phyloP scores from a whole-genome alignment of 1,140 invertebrate genomes.

The Sinella curviseta region DNA sequence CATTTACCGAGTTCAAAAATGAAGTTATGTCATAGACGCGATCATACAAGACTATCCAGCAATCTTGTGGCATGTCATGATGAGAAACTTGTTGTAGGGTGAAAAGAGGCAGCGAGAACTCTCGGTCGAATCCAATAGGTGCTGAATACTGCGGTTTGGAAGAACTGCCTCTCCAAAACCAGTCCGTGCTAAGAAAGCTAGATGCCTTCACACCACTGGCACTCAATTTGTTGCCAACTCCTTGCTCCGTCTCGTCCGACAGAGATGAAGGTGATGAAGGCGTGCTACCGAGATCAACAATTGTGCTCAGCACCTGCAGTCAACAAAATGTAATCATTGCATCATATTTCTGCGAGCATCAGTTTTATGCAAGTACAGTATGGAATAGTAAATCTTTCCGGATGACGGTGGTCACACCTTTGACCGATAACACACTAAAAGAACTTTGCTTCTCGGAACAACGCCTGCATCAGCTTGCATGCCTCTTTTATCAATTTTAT shows the following conservation, averaged over 20 bases:
- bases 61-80: constrained; percentile 59
- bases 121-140: constrained; percentile 14
- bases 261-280: too few relatives aligned
- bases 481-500: too few relatives aligned
- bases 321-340: background rate
- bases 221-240: background rate
- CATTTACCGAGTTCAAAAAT: constrained; percentile 60
- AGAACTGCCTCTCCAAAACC: background rate
- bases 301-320: constrained; percentile 7
- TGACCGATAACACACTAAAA: too few relatives aligned
- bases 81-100: constrained; percentile 58
- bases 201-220: background rate
- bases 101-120: constrained; percentile 45
- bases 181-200: background rate
- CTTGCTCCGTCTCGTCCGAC: too few relatives aligned
- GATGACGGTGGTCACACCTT: too few relatives aligned
- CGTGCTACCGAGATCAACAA: background rate
- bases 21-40: constrained; percentile 64
- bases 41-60: constrained; percentile 65
- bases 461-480: too few relatives aligned
- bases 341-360: too few relatives aligned
- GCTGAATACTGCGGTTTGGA: constrained; percentile 32
- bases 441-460: too few relatives aligned
- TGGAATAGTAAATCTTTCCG: too few relatives aligned
- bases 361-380: too few relatives aligned